Conservation (phyloP, 2,888 invertebrate species). For the Catocala nupta region DNA sequence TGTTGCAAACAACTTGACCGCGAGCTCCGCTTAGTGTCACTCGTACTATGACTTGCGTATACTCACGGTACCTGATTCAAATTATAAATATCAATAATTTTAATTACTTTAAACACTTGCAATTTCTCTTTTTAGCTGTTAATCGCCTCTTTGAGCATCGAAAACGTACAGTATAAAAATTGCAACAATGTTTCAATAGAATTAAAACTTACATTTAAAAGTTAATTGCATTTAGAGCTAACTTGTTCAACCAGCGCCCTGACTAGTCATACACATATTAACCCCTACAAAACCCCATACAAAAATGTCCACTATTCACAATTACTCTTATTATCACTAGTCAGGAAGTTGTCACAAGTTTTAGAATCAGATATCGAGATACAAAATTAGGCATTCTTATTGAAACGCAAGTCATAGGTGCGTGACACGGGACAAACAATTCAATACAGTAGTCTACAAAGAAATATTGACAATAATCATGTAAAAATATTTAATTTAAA, state of each 20-base stretch:
- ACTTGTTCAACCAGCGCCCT: constrained; percentile 13
- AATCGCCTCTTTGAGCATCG: neutral
- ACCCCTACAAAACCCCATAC: constrained; percentile 54
- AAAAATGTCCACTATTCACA: constrained; percentile 50
- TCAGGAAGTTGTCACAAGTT: constrained; percentile 23
- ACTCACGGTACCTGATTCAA: constrained; percentile 21
- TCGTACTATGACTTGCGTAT: constrained; percentile 18
- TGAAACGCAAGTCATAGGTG: constrained; percentile 19
- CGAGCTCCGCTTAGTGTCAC: constrained; percentile 52
- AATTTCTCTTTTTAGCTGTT: neutral
- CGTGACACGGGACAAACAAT: constrained; percentile 32
- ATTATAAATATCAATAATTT: neutral
- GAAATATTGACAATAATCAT: constrained; percentile 43
- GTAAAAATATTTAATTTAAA: constrained; percentile 41
- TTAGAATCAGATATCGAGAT: constrained; percentile 21
- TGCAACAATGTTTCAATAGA: neutral
- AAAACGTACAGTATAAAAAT: constrained; percentile 6
- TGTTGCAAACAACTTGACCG: constrained; percentile 63
- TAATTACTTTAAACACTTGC: too few species aligned
- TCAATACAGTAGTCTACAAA: constrained; percentile 41
- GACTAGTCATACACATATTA: constrained; percentile 28
- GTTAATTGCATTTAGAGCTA: neutral
- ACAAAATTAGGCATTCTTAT: constrained; percentile 23
- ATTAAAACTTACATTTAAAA: neutral
- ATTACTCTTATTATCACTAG: constrained; percentile 24